Evolutionary conservation across 1,140 invertebrate genomes (phyloP).

Genomic region (Patella vulgata): DNA sequence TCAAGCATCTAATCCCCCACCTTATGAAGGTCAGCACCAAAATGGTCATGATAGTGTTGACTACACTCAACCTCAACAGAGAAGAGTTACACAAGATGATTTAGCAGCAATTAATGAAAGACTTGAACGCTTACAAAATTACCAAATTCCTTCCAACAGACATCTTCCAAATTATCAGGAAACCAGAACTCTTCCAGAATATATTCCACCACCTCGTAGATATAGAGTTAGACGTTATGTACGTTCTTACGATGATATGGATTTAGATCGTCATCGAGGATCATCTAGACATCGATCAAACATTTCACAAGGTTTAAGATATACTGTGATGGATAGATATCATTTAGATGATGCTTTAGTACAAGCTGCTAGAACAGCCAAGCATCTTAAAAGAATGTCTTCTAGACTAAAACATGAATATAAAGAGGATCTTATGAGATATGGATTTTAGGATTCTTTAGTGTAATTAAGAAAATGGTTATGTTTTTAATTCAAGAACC

Average conservation of each 20-base stretch:
- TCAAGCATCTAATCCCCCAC: not conserved
- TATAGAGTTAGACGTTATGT: slow-evolving; percentile 42
- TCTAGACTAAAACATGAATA: slow-evolving; percentile 56
- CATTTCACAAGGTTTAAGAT: not conserved
- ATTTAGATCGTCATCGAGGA: slow-evolving; percentile 43
- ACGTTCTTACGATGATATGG: slow-evolving; percentile 48
- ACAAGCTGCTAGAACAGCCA: slow-evolving; percentile 45
- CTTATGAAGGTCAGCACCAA: slow-evolving; percentile 1
- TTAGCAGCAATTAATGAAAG: slow-evolving; percentile 50
- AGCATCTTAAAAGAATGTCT: slow-evolving; percentile 53
- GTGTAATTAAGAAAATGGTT: slow-evolving; percentile 3
- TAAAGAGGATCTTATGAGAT: slow-evolving; percentile 42
- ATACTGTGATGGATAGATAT: slow-evolving; percentile 28
- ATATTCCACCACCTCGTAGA: slow-evolving; percentile 22
- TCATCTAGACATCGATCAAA: slow-evolving; percentile 15
- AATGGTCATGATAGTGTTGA: slow-evolving; percentile 16
- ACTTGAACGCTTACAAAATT: slow-evolving; percentile 49
- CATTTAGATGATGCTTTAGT: slow-evolving; percentile 48
- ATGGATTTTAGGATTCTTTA: slow-evolving; percentile 17
- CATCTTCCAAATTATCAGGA: slow-evolving; percentile 23
- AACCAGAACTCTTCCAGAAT: slow-evolving; percentile 25
- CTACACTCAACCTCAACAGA: not conserved
- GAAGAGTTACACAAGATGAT: slow-evolving; percentile 53
- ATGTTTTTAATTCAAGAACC: not conserved
- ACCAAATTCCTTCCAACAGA: slow-evolving; percentile 41